Conservation (phyloP, 2,797 vertebrate genomes). For the Iguana delicatissima region DNA sequence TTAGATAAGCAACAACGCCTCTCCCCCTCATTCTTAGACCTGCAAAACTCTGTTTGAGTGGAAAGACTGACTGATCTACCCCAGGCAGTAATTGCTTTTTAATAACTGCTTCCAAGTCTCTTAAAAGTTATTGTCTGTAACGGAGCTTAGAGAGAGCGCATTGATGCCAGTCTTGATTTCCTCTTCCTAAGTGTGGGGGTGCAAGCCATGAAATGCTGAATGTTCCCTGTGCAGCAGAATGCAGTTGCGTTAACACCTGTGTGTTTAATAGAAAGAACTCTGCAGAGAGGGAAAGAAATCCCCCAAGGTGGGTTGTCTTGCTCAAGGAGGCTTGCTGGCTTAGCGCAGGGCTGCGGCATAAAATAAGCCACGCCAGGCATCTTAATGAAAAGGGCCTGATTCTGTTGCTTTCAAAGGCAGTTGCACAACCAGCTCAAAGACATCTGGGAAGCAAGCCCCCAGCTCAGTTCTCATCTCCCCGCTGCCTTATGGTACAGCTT, state of each 20-base stretch:
- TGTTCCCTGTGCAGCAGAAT: not conserved
- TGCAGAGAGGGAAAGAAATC: not conserved
- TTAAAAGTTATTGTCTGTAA: not conserved
- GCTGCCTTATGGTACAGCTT: not conserved
- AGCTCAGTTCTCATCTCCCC: not conserved
- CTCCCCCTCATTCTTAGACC: not conserved
- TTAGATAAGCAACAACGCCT: no score
- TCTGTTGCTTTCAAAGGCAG: not conserved
- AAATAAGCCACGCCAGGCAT: not conserved
- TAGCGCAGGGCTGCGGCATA: not conserved
- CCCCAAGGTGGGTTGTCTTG: not conserved
- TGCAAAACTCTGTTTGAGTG: not conserved
- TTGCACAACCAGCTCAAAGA: not conserved
- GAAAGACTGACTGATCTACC: not conserved
- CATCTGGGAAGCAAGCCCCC: fast-evolving
- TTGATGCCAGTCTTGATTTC: not conserved
- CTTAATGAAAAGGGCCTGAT: not conserved
- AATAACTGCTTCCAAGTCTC: not conserved
- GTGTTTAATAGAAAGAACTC: not conserved
- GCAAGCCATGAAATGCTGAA: not conserved
- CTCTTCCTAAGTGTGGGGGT: not conserved
- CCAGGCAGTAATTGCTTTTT: not conserved
- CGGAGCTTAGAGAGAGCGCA: not conserved
- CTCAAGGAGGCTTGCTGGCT: not conserved
- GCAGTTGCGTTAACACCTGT: not conserved